Evolutionary conservation across 2,797 vertebrate genomes (phyloP).

Genomic region (Cynopterus sphinx): DNA sequence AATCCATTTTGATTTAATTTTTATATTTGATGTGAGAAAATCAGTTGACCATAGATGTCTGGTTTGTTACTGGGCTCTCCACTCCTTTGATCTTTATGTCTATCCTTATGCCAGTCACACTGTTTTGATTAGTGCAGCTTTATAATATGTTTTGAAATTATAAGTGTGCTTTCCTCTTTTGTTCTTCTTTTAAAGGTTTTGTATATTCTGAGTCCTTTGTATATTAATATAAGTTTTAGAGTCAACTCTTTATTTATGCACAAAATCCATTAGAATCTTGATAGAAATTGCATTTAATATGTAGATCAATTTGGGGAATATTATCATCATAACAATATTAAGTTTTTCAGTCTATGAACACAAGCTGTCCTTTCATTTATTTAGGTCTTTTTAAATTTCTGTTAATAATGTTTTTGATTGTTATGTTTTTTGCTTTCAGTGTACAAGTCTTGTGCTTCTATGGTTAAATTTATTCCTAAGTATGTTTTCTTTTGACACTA

Average conservation of each 20-base stretch:
- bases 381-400: background rate
- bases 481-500: background rate
- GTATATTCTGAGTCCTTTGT: background rate
- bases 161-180: background rate
- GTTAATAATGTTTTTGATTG: background rate
- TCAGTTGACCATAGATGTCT: background rate
- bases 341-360: background rate
- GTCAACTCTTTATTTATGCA: background rate
- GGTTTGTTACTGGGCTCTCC: background rate
- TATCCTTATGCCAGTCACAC: background rate
- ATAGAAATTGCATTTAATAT: background rate
- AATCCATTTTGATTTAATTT: background rate
- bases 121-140: background rate
- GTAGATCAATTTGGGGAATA: background rate
- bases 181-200: background rate
- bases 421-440: background rate
- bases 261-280: background rate
- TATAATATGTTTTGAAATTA: background rate
- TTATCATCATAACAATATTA: background rate
- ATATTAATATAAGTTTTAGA: background rate
- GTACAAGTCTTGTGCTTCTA: background rate
- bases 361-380: background rate
- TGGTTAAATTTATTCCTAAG: background rate
- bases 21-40: background rate
- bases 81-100: background rate